Evolutionary conservation across 2,888 invertebrate species (phyloP).

Genomic region (Ennomos quercinarius): DNA sequence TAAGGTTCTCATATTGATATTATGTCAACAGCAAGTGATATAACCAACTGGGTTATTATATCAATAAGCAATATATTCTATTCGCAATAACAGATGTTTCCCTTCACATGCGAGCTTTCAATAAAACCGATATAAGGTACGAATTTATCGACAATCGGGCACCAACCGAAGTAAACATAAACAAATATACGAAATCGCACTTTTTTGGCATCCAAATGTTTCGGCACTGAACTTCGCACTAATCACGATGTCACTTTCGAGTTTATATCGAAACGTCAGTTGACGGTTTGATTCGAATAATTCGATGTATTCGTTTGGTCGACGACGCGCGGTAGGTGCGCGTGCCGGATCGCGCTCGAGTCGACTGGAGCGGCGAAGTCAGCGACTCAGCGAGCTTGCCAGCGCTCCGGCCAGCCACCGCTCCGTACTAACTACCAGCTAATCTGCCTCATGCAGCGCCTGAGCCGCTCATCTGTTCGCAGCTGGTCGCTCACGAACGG

Average conservation of each 20-base stretch:
- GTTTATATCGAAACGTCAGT: constrained; percentile 51
- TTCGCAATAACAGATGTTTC: constrained; percentile 30
- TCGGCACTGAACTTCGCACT: constrained; percentile 65
- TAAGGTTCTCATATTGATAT: too few species aligned
- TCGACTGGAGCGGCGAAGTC: constrained; percentile 61
- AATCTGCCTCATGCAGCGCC: background rate
- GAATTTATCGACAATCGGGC: constrained; percentile 50
- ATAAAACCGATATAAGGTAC: constrained; percentile 49
- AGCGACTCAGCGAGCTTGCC: constrained; percentile 14
- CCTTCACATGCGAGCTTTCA: constrained; percentile 47
- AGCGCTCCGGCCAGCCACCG: background rate
- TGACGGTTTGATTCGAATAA: constrained; percentile 66
- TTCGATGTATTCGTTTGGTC: constrained; percentile 61
- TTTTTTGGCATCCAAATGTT: constrained; percentile 37
- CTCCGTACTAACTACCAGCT: too few species aligned
- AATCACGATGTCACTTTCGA: constrained; percentile 55
- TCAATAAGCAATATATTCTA: constrained; percentile 17
- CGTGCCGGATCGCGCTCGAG: constrained; percentile 72
- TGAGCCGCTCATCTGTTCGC: constrained; percentile 66
- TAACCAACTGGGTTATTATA: constrained; percentile 1
- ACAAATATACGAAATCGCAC: constrained; percentile 40
- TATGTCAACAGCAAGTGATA: background rate
- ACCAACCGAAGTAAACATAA: constrained; percentile 60
- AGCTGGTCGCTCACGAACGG: constrained; percentile 57
- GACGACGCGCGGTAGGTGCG: constrained; percentile 65